Base-by-base conservation (phyloP, 2,888 invertebrate genomes). In the Panopea generosa region DNA sequence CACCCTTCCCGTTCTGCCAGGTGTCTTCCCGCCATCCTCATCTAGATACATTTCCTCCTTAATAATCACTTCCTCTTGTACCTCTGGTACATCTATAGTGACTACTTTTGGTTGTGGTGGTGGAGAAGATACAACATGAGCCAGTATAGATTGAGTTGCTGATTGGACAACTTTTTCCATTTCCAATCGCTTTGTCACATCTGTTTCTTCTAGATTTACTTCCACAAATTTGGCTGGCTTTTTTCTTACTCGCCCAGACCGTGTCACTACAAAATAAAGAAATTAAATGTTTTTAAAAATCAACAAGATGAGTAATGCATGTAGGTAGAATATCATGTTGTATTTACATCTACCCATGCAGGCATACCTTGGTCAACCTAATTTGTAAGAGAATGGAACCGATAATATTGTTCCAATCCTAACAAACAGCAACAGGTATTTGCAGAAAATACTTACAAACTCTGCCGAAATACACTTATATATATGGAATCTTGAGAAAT, bases 181-280 rank as follows among this genome's bases (percentile, higher is more conserved):
- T 33, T 33, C 33, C 33, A 33, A 7, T 11, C 6, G 11, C 11
- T 33, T 33, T 9, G 16, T n/a, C 18, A 26, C 33, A 18, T 61
- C 47, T 45, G 16, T 45, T 45, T 45, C 45, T 16, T 45, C 45
- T 6, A 45, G 6, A 6, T 67, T 72, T n/a, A 52, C 52, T n/a
- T 86, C 86, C 18, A 69, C 62, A 65, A 86, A 86, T 60, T 84
- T 82, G 16, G 84, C 75, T 38, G 84, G 83, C 66, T 83, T 84
- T 61, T 86, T 86, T 26, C 84, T 75, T 1, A 83, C 79, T 63
- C 84, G 65, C 7, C 82, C 86, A 16, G 84, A 82, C 22, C 86
- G 76, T 40, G 77, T 82, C 24, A 84, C 85, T 85, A 76, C 47
- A 20, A 49, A 56, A 56, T 33, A 40, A 38, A 43, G 40, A 18